These are phyloP conservation scores for Urocynchramus pylzowi DNA, from an alignment of 2,113 vertebrate genomes.

Conservation along the genomic window DNA sequence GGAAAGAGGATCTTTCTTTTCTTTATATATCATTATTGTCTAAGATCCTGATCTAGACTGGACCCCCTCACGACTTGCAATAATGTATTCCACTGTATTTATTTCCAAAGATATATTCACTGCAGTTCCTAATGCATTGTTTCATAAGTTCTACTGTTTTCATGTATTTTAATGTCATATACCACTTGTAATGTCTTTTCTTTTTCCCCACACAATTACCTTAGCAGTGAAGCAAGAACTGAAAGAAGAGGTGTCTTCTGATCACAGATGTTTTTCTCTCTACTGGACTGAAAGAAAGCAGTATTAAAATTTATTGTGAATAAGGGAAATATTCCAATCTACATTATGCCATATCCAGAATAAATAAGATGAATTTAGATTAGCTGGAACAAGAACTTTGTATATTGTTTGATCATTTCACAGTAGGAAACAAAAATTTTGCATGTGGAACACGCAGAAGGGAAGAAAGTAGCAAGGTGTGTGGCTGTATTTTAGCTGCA, in stretches of 20 bases:
- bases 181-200: neutral
- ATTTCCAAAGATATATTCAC: neutral
- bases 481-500: neutral
- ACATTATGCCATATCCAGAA: neutral
- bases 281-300: neutral
- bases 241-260: neutral
- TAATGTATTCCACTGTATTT: neutral
- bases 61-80: neutral
- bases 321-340: neutral
- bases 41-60: neutral
- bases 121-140: neutral
- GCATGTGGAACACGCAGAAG: neutral
- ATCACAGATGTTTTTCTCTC: neutral
- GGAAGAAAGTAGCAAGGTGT: neutral
- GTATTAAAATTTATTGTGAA: neutral
- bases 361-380: neutral
- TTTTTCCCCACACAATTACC: neutral
- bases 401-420: neutral
- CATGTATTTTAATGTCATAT: neutral
- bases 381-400: neutral
- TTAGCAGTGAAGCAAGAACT: neutral
- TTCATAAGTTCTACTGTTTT: neutral
- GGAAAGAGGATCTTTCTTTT: neutral
- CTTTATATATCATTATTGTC: neutral
- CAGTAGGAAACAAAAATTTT: neutral